Conservation (phyloP, 2,888 invertebrate species). For the Idaea straminata region DNA sequence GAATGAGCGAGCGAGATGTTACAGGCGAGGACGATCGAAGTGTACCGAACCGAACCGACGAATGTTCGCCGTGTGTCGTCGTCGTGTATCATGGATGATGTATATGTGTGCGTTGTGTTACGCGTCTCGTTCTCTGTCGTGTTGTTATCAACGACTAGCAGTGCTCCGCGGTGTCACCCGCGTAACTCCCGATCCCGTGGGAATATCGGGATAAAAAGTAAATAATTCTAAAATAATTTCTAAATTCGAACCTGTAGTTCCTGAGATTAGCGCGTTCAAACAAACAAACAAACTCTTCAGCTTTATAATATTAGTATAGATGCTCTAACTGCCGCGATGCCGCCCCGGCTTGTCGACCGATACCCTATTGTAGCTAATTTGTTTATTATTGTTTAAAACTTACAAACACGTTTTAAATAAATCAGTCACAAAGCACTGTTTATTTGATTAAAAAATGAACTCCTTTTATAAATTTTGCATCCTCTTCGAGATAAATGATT, state of each 20-base stretch:
- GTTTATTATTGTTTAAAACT: neutral
- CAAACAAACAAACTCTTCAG: too few relatives aligned
- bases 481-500: conserved; percentile 17
- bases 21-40: neutral
- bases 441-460: too few relatives aligned
- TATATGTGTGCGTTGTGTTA: neutral
- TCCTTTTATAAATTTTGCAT: neutral
- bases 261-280: too few relatives aligned
- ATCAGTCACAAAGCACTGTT: too few relatives aligned
- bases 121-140: neutral
- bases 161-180: too few relatives aligned
- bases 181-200: too few relatives aligned
- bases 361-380: neutral
- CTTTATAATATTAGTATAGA: too few relatives aligned
- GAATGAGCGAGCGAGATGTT: neutral
- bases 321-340: neutral
- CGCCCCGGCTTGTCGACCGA: neutral
- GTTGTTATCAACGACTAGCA: neutral
- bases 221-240: too few relatives aligned
- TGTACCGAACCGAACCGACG: neutral
- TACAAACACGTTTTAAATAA: too few relatives aligned
- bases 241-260: too few relatives aligned
- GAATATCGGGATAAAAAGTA: too few relatives aligned
- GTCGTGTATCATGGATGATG: neutral
- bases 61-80: neutral